Conservation (phyloP, 1,140 invertebrate species). For the Rhizoglyphus robini region DNA sequence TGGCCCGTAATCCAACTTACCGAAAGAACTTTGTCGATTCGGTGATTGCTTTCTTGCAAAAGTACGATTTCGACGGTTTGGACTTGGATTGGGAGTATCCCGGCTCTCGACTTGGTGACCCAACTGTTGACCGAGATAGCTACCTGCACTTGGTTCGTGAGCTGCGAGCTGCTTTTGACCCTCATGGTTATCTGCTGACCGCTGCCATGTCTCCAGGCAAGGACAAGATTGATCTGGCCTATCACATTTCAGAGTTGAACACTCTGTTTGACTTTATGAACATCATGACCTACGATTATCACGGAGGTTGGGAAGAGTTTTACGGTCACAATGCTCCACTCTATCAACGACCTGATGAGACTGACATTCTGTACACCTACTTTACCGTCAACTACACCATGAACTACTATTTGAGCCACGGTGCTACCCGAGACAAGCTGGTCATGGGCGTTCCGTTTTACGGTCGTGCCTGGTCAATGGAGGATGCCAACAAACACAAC, state of each 20-base stretch:
- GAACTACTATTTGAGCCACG: conserved; percentile 47
- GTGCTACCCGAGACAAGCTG: conserved; percentile 59
- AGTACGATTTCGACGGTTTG: conserved; percentile 46
- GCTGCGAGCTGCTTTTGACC: conserved; percentile 36
- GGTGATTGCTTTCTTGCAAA: conserved; percentile 46
- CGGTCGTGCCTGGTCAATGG: conserved; percentile 48
- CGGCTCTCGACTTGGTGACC: conserved; percentile 26
- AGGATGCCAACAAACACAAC: conserved; percentile 63
- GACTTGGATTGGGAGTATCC: conserved; percentile 48
- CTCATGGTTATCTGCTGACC: conserved; percentile 35
- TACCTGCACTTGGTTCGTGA: conserved; percentile 16
- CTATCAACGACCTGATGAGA: conserved; percentile 22
- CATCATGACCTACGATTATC: conserved; percentile 78
- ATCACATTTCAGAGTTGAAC: conserved; percentile 55
- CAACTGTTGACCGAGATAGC: conserved; percentile 11
- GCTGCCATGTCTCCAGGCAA: conserved; percentile 43
- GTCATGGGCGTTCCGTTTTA: conserved; percentile 55
- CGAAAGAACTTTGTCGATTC: conserved; percentile 57
- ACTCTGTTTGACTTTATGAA: conserved; percentile 60
- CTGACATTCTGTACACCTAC: conserved; percentile 20
- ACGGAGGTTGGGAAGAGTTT: conserved; percentile 62
- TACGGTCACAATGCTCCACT: conserved; percentile 39
- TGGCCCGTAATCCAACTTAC: conserved; percentile 46
- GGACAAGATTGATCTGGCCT: conserved; percentile 46
- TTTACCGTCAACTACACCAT: conserved; percentile 41